A percentile compares a stretch with the other conserved stretches of the same genome.
phyloP scores from a whole-genome alignment of 2,888 invertebrate species.

The Eristalis intricaria region DNA sequence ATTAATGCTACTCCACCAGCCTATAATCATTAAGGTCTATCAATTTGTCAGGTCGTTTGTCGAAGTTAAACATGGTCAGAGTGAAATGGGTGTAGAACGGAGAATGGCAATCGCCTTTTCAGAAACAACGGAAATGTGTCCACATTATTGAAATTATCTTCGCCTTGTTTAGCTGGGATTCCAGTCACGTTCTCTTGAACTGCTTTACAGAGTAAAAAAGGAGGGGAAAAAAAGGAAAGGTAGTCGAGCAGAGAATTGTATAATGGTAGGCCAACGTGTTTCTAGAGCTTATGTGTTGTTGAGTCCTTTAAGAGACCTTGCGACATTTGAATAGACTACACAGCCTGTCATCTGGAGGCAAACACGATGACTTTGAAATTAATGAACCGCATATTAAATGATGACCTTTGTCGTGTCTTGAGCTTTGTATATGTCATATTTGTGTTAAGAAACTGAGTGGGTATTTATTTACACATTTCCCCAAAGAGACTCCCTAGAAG shows the following conservation, averaged over 20 bases:
- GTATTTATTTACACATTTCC: not conserved
- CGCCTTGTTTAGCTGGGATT: slow-evolving; percentile 45
- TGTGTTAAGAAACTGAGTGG: not conserved
- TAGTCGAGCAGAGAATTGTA: slow-evolving; percentile 15
- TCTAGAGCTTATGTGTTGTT: not conserved
- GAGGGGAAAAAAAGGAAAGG: slow-evolving; percentile 33
- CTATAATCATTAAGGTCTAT: slow-evolving; percentile 63
- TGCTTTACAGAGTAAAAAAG: slow-evolving; percentile 43
- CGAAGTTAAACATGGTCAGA: slow-evolving; percentile 10
- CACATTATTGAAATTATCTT: slow-evolving; percentile 66
- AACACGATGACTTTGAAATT: not conserved
- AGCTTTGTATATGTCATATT: not conserved
- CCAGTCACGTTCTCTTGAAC: slow-evolving; percentile 60
- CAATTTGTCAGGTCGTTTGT: slow-evolving; percentile 66
- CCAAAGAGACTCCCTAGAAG: not conserved
- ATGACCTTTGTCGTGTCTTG: not conserved
- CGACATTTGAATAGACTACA: slow-evolving; percentile 12
- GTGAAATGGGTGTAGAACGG: slow-evolving; percentile 12
- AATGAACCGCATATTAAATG: not conserved
- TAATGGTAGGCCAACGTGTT: not conserved
- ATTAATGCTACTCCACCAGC: slow-evolving; percentile 49
- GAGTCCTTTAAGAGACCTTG: not conserved
- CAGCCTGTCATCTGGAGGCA: not conserved
- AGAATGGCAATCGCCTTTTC: slow-evolving; percentile 10
- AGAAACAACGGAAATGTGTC: slow-evolving; percentile 56